phyloP scores from a whole-genome alignment of 2,797 vertebrate genomes.

The Alosa sapidissima region DNA sequence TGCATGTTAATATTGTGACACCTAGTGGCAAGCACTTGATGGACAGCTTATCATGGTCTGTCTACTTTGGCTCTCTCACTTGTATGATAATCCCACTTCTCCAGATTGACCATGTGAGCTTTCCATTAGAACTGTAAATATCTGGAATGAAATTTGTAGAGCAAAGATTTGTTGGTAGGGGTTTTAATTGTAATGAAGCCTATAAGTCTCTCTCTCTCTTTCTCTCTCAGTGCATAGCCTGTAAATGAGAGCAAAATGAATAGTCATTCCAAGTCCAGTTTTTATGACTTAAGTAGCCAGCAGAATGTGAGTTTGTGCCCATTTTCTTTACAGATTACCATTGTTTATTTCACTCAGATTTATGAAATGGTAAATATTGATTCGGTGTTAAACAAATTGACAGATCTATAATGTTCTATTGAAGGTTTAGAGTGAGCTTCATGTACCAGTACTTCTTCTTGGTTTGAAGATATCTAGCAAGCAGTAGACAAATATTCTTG shows the following conservation, averaged over 20 bases:
- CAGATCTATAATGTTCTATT: neutral
- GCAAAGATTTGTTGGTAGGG: neutral
- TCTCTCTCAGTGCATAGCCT: neutral
- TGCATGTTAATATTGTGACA: constrained; percentile 68
- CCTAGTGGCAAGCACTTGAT: constrained; percentile 60
- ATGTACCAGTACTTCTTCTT: neutral
- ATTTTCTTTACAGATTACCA: neutral
- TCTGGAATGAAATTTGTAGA: neutral
- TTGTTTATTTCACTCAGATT: neutral
- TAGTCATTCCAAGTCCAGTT: neutral
- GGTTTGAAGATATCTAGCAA: neutral
- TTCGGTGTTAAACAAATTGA: neutral
- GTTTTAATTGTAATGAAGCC: neutral
- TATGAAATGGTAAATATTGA: neutral
- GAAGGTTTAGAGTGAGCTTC: neutral
- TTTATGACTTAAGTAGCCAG: neutral
- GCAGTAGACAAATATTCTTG: neutral
- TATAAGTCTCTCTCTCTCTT: neutral
- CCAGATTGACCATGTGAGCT: neutral
- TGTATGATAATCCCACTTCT: neutral
- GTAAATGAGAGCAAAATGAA: neutral
- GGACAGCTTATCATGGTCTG: constrained; percentile 39
- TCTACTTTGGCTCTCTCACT: neutral
- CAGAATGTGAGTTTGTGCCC: neutral
- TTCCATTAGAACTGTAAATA: neutral